phyloP scores from a whole-genome alignment of 1,140 invertebrate genomes.

The Helicoverpa armigera region DNA sequence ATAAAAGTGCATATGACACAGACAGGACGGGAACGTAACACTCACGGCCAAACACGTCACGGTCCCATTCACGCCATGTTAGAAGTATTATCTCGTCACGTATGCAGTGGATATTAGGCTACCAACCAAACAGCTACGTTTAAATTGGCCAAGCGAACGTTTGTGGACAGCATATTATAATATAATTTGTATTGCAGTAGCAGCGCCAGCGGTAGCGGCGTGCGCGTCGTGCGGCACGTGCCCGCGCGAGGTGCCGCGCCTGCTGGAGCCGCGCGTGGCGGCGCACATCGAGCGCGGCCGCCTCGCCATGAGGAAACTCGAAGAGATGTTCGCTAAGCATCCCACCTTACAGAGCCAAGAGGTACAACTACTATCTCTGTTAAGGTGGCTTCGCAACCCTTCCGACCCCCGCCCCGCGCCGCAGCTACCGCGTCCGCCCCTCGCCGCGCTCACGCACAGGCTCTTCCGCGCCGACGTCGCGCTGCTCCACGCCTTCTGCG shows the following conservation, averaged over 20 bases:
- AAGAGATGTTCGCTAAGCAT: constrained; percentile 89
- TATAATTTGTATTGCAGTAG: too few species aligned
- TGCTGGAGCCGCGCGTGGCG: too few species aligned
- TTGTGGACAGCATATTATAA: too few species aligned
- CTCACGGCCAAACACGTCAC: too few species aligned
- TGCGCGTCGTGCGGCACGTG: constrained; percentile 33
- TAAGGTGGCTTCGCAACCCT: constrained; percentile 17
- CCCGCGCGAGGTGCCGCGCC: too few species aligned
- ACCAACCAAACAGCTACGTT: too few species aligned
- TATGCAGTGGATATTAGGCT: too few species aligned
- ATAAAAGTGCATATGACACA: too few species aligned
- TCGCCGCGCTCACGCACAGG: background rate
- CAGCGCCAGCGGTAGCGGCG: constrained; percentile 87
- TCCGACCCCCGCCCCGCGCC: background rate
- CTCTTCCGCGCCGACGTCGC: background rate
- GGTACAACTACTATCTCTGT: constrained; percentile 72
- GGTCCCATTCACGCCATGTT: too few species aligned
- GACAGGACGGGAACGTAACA: too few species aligned
- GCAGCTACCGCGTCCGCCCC: background rate
- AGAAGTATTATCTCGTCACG: too few species aligned
- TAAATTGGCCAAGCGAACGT: too few species aligned
- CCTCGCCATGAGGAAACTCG: constrained; percentile 91
- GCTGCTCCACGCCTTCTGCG: background rate
- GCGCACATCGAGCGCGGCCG: constrained; percentile 92
- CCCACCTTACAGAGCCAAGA: constrained; percentile 91